Base-by-base conservation (phyloP, 2,113 vertebrate species). In the Turnix velox region DNA sequence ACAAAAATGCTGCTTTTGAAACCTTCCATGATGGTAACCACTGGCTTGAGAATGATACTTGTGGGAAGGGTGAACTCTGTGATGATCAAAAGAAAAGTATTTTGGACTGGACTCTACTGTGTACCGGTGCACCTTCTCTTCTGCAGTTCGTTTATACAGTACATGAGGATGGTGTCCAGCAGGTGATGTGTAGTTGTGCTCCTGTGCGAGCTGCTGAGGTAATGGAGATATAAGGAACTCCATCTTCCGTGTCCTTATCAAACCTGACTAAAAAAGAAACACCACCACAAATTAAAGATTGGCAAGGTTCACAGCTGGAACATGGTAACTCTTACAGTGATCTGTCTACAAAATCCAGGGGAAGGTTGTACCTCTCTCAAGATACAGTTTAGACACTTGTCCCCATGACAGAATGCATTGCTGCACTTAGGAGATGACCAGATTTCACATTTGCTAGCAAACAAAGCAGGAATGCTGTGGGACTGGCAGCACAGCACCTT, bases 151-250 rank as follows among this genome's bases (percentile, higher is more conserved):
- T 95, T 98, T 99, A 97, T 99, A 99, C 58, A 99, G 95, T 12
- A 99, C 98, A 2, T 99, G 99, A 40, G 99, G 98, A 40, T 98
- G 98, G 94, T 99, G 98, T 46, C 99, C 99, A 18, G 93, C 82
- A 3, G 98, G 98, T 51, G 97, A 93, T 12, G 97, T 98, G 97
- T 98, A 99, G 97, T 99, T 99, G 97, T 99, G 99, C 89, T 96
- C 92, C 92, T 92, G 91, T 7, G 99, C 99, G 96, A 99, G 97
- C 91, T 98, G 98, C 93, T 97, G 97, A 57, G 99, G 99, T 88
- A 99, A 96, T 1, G 99, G 99, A 8, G 98, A 98, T 78, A 99
- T 99, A 94, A 99, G 97, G 97, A 98, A 99, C 94, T 99, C 99
- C 18, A 98, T 98, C 91, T 97, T 97, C 39, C 58, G 98, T 63